Conservation (phyloP, 2,113 vertebrate genomes). For the Ginglymostoma cirratum region DNA sequence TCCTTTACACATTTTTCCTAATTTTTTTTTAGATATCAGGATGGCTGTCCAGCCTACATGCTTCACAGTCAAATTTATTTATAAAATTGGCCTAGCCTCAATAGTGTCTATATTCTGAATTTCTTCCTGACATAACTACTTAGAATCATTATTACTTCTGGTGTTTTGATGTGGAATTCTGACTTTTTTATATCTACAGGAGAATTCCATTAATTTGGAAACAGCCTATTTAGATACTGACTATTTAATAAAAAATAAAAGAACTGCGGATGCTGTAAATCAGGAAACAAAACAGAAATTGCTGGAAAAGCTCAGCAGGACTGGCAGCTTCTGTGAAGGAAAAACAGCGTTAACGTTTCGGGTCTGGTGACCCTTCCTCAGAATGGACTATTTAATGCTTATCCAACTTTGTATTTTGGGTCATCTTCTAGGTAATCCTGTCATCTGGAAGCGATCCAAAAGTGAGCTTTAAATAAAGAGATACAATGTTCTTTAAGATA, state of each 20-base stretch:
- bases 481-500: background rate
- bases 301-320: no score
- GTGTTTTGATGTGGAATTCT: background rate
- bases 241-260: background rate
- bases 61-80: background rate
- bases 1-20: background rate
- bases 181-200: background rate
- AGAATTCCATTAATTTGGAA: background rate
- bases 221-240: background rate
- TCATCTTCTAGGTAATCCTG: background rate
- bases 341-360: no score
- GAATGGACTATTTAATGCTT: background rate
- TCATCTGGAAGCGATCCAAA: background rate
- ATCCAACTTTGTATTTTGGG: background rate
- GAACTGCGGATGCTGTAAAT: no score
- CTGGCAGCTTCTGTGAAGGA: no score
- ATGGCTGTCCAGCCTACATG: background rate
- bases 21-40: background rate
- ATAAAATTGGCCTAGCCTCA: background rate
- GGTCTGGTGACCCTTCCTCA: no score
- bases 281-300: no score
- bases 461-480: background rate
- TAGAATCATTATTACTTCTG: background rate
- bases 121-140: background rate
- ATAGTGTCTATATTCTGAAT: background rate